phyloP scores from a whole-genome alignment of 2,797 vertebrate species.

The Pantherophis vulpinus region DNA sequence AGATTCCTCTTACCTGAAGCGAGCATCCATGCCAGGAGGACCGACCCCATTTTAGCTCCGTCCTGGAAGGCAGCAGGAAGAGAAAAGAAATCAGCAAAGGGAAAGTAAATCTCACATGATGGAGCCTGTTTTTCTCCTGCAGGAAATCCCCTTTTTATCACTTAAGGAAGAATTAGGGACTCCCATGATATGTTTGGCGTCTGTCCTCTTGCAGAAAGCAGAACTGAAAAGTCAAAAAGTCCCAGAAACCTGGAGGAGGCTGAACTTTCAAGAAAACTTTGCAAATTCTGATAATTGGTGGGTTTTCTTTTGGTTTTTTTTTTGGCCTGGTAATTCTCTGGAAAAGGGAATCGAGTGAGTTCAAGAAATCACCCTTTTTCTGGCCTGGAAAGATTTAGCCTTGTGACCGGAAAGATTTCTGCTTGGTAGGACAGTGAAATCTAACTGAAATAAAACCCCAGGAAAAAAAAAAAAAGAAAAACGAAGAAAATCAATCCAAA shows the following conservation, averaged over 20 bases:
- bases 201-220: neutral
- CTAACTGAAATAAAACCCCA: neutral
- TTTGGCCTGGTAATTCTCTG: neutral
- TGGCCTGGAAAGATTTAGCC: neutral
- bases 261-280: neutral
- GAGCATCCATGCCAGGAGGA: neutral
- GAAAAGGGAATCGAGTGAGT: neutral
- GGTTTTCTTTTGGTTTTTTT: neutral
- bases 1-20: neutral
- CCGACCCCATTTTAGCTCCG: neutral
- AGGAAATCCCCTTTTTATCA: slow-evolving; percentile 10
- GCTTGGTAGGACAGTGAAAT: neutral
- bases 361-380: neutral
- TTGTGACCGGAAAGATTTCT: neutral
- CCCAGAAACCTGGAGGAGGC: neutral
- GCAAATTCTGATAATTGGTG: neutral
- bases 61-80: too few species aligned
- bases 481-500: neutral
- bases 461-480: neutral
- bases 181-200: neutral
- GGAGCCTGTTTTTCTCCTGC: neutral
- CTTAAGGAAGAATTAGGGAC: neutral
- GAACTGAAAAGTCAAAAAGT: neutral
- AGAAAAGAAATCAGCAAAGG: too few species aligned
- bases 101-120: neutral